Percentiles rank a stretch among this genome's conserved stretches.
Evolutionary conservation across 2,888 invertebrate species (phyloP).

Genomic region (Prostheceraeus crozeri): DNA sequence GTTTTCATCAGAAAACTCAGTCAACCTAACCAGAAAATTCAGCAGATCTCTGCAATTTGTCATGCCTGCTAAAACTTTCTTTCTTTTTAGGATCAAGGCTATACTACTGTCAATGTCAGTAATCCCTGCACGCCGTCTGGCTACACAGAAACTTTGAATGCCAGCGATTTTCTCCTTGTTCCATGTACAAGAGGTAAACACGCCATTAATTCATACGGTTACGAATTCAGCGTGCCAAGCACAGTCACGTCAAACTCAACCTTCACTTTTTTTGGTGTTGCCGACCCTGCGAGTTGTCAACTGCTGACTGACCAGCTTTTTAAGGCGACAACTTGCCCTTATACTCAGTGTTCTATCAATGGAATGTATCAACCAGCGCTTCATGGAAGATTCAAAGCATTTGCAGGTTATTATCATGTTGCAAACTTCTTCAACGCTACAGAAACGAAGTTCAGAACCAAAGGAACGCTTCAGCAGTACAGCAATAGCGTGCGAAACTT

Average conservation of each 20-base stretch:
- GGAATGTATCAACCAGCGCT: constrained; percentile 2
- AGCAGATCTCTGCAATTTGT: too few relatives aligned
- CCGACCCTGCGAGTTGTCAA: constrained; percentile 1
- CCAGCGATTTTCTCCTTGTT: constrained; percentile 32
- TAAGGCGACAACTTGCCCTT: constrained; percentile 13
- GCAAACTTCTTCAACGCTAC: constrained; percentile 55
- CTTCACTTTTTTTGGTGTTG: constrained; percentile 19
- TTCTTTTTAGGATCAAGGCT: neutral
- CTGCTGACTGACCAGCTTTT: neutral
- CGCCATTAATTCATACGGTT: constrained; percentile 24
- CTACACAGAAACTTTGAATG: constrained; percentile 16
- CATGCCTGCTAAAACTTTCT: too few relatives aligned
- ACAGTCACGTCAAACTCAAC: neutral
- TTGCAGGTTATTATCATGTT: constrained; percentile 58
- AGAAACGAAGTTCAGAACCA: too few relatives aligned
- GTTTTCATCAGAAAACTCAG: too few relatives aligned
- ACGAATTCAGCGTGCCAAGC: neutral
- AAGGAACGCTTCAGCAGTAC: too few relatives aligned
- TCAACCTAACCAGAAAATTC: too few relatives aligned
- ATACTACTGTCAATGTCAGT: neutral
- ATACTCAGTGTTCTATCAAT: constrained; percentile 10
- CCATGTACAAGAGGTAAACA: constrained; percentile 26
- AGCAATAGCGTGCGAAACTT: too few relatives aligned
- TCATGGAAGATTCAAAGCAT: constrained; percentile 52
- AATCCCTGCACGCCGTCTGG: constrained; percentile 16